These are phyloP conservation scores for Dynastes grantii DNA, from an alignment of 2,888 invertebrate genomes.

Conservation along the genomic window DNA sequence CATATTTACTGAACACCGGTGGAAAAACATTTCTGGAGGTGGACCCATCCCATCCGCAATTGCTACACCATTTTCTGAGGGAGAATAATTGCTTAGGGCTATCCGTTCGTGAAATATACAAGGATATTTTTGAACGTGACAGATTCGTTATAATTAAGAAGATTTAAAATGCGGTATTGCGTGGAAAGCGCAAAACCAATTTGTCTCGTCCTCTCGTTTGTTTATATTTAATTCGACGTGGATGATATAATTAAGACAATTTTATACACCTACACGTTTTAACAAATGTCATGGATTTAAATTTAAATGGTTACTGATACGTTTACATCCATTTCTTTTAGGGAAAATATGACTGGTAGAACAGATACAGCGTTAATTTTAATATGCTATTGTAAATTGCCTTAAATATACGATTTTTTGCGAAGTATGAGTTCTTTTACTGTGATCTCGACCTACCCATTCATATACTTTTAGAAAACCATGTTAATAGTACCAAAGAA, in stretches of 20 bases:
- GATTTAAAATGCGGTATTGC: constrained; percentile 62
- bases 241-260: constrained; percentile 14
- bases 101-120: constrained; percentile 60
- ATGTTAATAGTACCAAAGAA: too few species aligned
- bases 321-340: not conserved
- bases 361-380: too few species aligned
- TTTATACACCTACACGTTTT: not conserved
- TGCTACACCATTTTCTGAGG: constrained; percentile 70
- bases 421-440: too few species aligned
- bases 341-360: too few species aligned
- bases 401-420: too few species aligned
- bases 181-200: not conserved
- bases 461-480: too few species aligned
- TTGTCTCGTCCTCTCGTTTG: constrained; percentile 10
- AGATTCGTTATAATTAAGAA: constrained; percentile 74
- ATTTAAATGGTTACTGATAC: too few species aligned
- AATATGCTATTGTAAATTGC: too few species aligned
- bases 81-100: constrained; percentile 63
- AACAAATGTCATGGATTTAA: not conserved
- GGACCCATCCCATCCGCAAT: constrained; percentile 73
- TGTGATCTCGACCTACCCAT: too few species aligned
- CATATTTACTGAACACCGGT: constrained; percentile 68
- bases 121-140: constrained; percentile 74
- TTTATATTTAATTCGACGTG: constrained; percentile 24
- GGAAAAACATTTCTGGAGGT: constrained; percentile 76